Evolutionary conservation across 1,140 invertebrate species (phyloP), one percentile per base, ranked within the genome.

Genomic region (Heliconius melpomene): DNA sequence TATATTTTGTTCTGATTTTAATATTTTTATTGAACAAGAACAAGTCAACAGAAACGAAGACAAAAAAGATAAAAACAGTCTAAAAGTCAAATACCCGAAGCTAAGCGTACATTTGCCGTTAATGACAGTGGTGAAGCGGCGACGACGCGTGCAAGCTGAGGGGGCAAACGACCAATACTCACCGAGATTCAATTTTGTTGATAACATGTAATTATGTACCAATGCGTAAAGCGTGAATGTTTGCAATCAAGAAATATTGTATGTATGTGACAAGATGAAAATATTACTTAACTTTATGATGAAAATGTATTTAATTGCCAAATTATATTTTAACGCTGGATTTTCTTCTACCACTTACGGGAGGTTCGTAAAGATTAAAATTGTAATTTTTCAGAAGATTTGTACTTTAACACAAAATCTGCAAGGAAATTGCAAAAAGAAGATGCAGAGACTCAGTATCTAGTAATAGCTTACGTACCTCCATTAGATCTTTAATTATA

Each of bases 51-150:
- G 11, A 66, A 13, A 66, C 26, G 9, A 66, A 26, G 26, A 26
- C 3, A 13, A 29, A 66, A 57, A 29, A 29, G 23, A n/a, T 11
- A 60, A 60, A 26, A 29, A 26, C 5, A 66, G 54, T 29, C 5
- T 29, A 13, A 72, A 72, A 72, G 20, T 72, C 71, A 72, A 72
- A 72, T 72, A 72, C 71, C 71, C 71, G 36, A 40, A 72, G 85
- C 84, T 72, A 83, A 85, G 85, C 83, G 57, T 74, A 57, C 74
- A 80, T 76, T 84, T 79, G 83, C 78, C 80, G 82, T 86, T 85
- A 84, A 82, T 84, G 82, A 80, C 57, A 70, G 76, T 77, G 76
- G 84, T 87, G 88, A 87, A 88, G 89, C 88, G 85, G 87, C 90
- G 90, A 85, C 90, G 88, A 85, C 86, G 85, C 82, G 86, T 88